Evolutionary conservation across 2,888 invertebrate species (phyloP).

Genomic region (Andrena minutula): DNA sequence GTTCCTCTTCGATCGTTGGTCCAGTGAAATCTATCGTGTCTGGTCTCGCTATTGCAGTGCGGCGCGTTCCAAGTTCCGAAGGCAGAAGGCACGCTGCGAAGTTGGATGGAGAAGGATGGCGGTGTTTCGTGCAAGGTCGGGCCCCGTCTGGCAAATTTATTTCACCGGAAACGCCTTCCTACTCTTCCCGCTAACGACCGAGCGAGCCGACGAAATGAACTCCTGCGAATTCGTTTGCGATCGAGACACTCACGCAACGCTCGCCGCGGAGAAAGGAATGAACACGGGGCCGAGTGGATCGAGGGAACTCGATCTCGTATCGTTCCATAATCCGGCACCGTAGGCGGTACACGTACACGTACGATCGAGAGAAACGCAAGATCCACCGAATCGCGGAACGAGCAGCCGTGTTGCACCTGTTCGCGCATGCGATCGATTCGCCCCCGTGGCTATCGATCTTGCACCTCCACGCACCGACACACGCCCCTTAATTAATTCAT

Average conservation of each 20-base stretch:
- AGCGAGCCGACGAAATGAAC: constrained; percentile 55
- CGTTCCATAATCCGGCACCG: constrained; percentile 74
- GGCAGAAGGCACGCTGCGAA: not conserved
- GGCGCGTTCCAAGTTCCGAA: not conserved
- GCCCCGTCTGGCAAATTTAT: constrained; percentile 56
- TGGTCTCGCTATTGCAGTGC: not conserved
- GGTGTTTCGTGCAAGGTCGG: constrained; percentile 63
- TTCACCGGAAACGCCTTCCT: constrained; percentile 69
- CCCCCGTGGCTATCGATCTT: constrained; percentile 46
- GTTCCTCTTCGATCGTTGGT: not conserved
- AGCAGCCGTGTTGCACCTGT: constrained; percentile 65
- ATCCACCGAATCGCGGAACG: constrained; percentile 51
- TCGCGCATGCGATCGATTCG: constrained; percentile 65
- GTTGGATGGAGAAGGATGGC: constrained; percentile 8
- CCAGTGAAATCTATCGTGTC: constrained; percentile 4
- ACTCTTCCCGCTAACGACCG: constrained; percentile 57
- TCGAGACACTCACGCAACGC: constrained; percentile 65
- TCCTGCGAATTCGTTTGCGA: constrained; percentile 63
- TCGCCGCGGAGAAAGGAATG: constrained; percentile 50
- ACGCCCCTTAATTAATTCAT: constrained; percentile 43
- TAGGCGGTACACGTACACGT: constrained; percentile 72
- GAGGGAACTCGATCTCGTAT: constrained; percentile 71
- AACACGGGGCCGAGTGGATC: constrained; percentile 46
- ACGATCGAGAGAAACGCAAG: constrained; percentile 22
- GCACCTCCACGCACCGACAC: not conserved